These are phyloP conservation scores for Daubentonia madagascariensis DNA, from an alignment of 2,113 vertebrate genomes.

Conservation along the genomic window DNA sequence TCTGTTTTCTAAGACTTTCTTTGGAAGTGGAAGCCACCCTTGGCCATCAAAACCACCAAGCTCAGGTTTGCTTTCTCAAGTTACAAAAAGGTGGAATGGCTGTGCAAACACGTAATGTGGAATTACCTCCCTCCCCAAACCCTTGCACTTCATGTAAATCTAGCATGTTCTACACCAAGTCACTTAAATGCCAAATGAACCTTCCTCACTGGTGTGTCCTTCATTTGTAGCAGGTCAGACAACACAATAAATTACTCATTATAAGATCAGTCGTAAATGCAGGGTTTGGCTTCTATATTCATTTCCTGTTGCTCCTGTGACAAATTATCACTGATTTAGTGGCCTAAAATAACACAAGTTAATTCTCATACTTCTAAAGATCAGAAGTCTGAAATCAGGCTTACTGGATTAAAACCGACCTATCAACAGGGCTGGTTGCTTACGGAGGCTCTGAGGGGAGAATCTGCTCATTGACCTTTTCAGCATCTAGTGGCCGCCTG, in stretches of 20 bases:
- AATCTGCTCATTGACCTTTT: background rate
- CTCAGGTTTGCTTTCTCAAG: background rate
- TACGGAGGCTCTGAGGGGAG: background rate
- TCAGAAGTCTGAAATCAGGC: background rate
- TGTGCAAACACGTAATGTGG: background rate
- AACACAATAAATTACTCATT: background rate
- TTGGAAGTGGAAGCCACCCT: background rate
- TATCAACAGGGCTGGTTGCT: background rate
- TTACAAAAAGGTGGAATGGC: background rate
- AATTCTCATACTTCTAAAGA: background rate
- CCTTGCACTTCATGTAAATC: background rate
- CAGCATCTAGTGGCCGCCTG: background rate
- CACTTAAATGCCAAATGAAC: background rate
- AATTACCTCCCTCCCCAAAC: accelerated
- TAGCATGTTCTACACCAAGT: slow-evolving; percentile 3
- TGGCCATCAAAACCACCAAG: background rate
- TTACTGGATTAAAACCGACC: background rate
- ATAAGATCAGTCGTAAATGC: background rate
- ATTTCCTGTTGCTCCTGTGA: background rate
- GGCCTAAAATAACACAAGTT: background rate
- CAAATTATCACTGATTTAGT: background rate
- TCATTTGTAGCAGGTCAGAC: background rate
- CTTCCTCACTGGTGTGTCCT: background rate
- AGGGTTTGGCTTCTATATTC: background rate
- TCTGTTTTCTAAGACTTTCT: background rate